Evolutionary conservation across 2,888 invertebrate species (phyloP).

Genomic region (Lithophane socia): DNA sequence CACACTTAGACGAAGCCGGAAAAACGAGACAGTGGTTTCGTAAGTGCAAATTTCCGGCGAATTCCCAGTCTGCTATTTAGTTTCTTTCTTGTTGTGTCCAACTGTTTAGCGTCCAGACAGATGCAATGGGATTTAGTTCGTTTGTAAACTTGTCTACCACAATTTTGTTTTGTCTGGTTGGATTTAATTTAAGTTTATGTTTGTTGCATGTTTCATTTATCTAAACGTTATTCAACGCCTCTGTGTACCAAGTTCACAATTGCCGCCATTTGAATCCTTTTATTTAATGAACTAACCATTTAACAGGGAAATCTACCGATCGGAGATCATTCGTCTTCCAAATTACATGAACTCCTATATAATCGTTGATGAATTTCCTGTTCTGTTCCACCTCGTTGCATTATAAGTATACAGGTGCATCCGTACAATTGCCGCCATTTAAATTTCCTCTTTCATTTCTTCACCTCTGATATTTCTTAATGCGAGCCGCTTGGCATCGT

Average conservation of each 20-base stretch:
- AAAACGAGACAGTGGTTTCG: constrained; percentile 36
- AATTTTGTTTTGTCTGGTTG: constrained; percentile 17
- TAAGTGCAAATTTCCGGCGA: constrained; percentile 31
- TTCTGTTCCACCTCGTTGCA: background rate
- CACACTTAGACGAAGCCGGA: constrained; percentile 16
- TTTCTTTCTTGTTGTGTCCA: constrained; percentile 38
- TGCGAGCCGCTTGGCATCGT: constrained; percentile 14
- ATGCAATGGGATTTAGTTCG: constrained; percentile 37
- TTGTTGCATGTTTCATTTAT: background rate
- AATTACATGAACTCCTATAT: background rate
- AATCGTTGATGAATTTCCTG: background rate
- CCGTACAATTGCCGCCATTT: constrained; percentile 18
- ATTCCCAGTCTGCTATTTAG: constrained; percentile 36
- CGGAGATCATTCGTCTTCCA: background rate
- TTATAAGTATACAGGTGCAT: constrained; percentile 31
- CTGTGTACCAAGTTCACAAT: background rate
- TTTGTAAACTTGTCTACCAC: constrained; percentile 23
- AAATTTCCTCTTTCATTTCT: constrained; percentile 39
- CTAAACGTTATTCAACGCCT: background rate
- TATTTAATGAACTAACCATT: background rate
- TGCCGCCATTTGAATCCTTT: too few relatives aligned
- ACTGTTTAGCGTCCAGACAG: constrained; percentile 29
- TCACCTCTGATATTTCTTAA: constrained; percentile 38
- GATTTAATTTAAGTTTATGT: constrained; percentile 17
- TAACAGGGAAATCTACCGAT: background rate